Evolutionary conservation across 2,797 vertebrate genomes (phyloP), one percentile per base, ranked within the genome.

Genomic region (Sebastolobus altivelis): DNA sequence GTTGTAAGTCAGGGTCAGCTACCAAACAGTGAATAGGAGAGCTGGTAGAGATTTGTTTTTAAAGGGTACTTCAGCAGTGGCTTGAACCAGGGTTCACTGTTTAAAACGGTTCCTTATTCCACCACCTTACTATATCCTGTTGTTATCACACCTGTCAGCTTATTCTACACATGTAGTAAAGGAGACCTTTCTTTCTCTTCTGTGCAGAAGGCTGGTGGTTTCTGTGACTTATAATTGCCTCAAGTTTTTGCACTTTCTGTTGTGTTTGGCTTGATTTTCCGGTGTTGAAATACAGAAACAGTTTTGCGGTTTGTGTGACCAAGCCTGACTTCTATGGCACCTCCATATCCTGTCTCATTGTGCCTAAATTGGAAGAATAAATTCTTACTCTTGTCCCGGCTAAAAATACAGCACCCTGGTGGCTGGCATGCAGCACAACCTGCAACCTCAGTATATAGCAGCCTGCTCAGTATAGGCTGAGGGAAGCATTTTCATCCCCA

Each of bases 361-460:
- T 89, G 60, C 67, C 62, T 60, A 37, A 88, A 77, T 38, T 69
- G 58, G 58, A 69, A 68, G 38, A 79, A 84, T 84, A 79, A 65
- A 87, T 91, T 87, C 74, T 75, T 59, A 43, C 68, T 85, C 84
- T 91, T 85, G 63, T 81, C 62, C 69, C 55, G 46, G 73, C 90
- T 94, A 89, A 93, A 95, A 95, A 93, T 94, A 90, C 84, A 91
- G 65, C 65, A 5, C 58, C 72, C 84, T 79, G 58, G 73, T 81
- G 80, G 82, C 75, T 87, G 87, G 84, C 65, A 82, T 83, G 86
- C 87, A 82, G 75, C 68, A 77, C 71, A 89, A 85, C 85, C 82
- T 90, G 81, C 79, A 88, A 78, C 88, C 83, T 88, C 82, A 65
- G 81, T 84, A 82, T 88, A 83, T 63, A 75, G 76, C 77, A 77